Base-by-base conservation (phyloP, 1,140 invertebrate species). In the Telenomus remus region DNA sequence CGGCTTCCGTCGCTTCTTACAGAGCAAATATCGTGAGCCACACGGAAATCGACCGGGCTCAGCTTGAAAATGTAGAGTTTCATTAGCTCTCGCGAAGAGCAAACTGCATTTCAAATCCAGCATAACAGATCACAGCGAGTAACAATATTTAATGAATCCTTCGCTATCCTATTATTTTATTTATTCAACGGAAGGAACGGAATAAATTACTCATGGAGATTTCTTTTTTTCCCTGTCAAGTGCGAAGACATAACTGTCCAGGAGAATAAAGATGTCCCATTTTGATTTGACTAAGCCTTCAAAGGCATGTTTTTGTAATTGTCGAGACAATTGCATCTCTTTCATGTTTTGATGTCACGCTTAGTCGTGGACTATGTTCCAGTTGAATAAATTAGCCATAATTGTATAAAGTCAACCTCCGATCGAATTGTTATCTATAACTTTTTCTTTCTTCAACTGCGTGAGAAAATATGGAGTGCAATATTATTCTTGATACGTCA, bases 1-100 rank as follows among this genome's bases (percentile, higher is more conserved):
- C 44, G 72, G 64, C 72, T 75, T 75, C 72, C 72, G 59, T 69
- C 72, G 57, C 72, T 47, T 59, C 59, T 64, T 75, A 68, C 68
- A 68, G 72, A 75, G 64, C 72, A 64, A 63, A 56, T 74, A 74
- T 74, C 57, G 57, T 16, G 56, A 46, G 42, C 68, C 63, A 69
- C 48, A 59, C 56, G 57, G n/a, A 74, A 74, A 68, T 74, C 63
- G 56, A 74, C 57, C 57, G 27, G 55, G 8, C 47, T 51, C 10
- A 4, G 37, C n/a, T 27, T 42, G 64, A 64, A 51, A 15, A 59
- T 53, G 53, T 53, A 42, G 51, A 57, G 50, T 53, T 72, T 13
- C 59, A 57, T 72, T 63, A 72, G 2, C 47, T 55, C 51, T 44
- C 13, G n/a, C 12, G 12, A 55, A 43, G 61, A 60, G 16, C 34